Evolutionary conservation across 1,140 invertebrate species (phyloP).

Genomic region (Hyles vespertilio): DNA sequence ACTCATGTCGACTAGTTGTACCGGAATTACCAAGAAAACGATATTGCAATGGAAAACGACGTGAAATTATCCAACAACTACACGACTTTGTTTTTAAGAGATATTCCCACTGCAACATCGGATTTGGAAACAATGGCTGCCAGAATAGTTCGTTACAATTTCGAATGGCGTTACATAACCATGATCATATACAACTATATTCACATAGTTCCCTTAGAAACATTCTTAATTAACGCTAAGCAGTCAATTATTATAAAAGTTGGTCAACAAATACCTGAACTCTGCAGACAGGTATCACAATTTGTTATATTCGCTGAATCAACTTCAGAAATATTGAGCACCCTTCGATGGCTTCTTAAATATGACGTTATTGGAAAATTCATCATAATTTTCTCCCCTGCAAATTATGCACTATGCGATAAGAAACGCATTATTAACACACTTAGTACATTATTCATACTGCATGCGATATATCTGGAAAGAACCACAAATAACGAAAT

Average conservation of each 20-base stretch:
- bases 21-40: too few species aligned
- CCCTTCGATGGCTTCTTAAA: conserved; percentile 31
- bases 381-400: conserved; percentile 36
- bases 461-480: conserved; percentile 41
- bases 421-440: conserved; percentile 36
- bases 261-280: conserved; percentile 27
- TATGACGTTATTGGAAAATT: conserved; percentile 42
- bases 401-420: conserved; percentile 27
- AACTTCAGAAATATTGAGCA: conserved; percentile 31
- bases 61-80: background rate
- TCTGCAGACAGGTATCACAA: conserved; percentile 27
- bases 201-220: conserved; percentile 25
- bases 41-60: background rate
- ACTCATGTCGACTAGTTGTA: too few species aligned
- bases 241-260: conserved; percentile 33
- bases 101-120: conserved; percentile 18
- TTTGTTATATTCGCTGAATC: conserved; percentile 45
- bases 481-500: conserved; percentile 22
- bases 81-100: conserved; percentile 9
- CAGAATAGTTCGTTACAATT: conserved; percentile 46
- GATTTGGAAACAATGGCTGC: conserved; percentile 37
- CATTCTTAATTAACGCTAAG: conserved; percentile 40
- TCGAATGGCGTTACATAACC: conserved; percentile 48
- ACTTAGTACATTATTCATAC: conserved; percentile 25
- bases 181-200: conserved; percentile 36